Conservation (phyloP, 2,113 vertebrate genomes). For the Ia io region DNA sequence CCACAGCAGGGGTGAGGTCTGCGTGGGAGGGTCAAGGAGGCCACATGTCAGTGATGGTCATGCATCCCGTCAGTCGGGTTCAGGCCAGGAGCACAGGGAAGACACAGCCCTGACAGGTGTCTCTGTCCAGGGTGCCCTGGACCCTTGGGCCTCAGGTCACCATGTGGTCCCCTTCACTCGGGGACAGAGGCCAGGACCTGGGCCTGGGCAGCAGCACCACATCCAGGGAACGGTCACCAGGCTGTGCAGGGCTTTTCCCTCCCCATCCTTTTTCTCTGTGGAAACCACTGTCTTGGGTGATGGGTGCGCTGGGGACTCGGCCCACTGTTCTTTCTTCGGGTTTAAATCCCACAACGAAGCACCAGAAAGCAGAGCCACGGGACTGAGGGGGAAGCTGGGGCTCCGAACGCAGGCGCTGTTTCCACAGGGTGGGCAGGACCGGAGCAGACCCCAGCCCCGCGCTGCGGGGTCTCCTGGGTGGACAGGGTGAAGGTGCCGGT, state of each 20-base stretch:
- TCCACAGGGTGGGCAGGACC: background rate
- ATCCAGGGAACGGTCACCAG: fast-evolving
- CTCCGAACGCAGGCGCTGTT: fast-evolving
- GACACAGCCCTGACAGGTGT: background rate
- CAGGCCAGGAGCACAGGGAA: background rate
- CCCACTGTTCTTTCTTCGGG: fast-evolving
- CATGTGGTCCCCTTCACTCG: fast-evolving
- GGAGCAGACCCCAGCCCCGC: background rate
- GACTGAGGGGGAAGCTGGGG: too few relatives aligned
- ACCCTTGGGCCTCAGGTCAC: too few relatives aligned
- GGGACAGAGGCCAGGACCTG: background rate
- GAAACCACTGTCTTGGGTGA: fast-evolving
- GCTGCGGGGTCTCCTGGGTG: background rate
- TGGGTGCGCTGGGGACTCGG: fast-evolving
- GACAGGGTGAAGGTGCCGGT: too few relatives aligned
- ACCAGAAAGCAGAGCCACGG: fast-evolving
- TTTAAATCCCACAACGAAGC: fast-evolving
- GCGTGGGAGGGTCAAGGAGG: slow-evolving; percentile 85
- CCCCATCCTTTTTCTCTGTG: background rate
- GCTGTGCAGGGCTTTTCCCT: fast-evolving
- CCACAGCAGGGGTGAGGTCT: slow-evolving; percentile 95
- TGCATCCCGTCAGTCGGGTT: fast-evolving
- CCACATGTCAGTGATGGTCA: fast-evolving
- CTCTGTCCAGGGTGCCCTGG: fast-evolving
- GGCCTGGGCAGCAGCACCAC: background rate